phyloP scores from a whole-genome alignment of 2,797 vertebrate species.

The Macropodus opercularis region DNA sequence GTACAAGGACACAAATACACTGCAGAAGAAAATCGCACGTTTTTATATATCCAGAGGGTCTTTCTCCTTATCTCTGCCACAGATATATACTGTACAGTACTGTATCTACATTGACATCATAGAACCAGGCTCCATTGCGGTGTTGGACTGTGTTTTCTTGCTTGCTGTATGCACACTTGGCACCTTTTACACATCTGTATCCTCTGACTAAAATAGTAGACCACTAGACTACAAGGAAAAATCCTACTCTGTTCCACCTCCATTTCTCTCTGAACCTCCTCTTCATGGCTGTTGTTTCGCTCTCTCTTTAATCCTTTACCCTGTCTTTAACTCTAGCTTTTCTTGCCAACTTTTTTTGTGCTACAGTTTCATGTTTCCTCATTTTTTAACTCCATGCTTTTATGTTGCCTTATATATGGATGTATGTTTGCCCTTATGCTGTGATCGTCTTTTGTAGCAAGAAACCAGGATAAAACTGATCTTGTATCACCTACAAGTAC shows the following conservation, averaged over 20 bases:
- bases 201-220: slow-evolving; percentile 44
- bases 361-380: neutral
- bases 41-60: neutral
- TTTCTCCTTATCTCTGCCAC: slow-evolving; percentile 3
- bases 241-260: slow-evolving; percentile 51
- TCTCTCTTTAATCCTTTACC: slow-evolving; percentile 15
- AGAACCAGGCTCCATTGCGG: neutral
- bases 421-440: slow-evolving; percentile 5
- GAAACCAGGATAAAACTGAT: slow-evolving; percentile 13
- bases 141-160: neutral
- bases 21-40: neutral
- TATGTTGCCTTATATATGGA: neutral
- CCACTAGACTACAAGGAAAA: slow-evolving; percentile 39
- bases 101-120: neutral
- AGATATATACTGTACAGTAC: neutral
- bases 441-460: slow-evolving; percentile 11
- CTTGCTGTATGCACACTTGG: slow-evolving; percentile 1
- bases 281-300: slow-evolving; percentile 11
- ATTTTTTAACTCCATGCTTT: neutral
- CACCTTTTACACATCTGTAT: slow-evolving; percentile 24
- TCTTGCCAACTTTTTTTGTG: neutral
- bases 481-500: no score
- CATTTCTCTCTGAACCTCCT: slow-evolving; percentile 12
- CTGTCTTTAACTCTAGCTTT: slow-evolving; percentile 14
- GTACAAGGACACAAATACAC: neutral